Evolutionary conservation across 2,888 invertebrate genomes (phyloP).

Genomic region (Azorinus chamasolen): DNA sequence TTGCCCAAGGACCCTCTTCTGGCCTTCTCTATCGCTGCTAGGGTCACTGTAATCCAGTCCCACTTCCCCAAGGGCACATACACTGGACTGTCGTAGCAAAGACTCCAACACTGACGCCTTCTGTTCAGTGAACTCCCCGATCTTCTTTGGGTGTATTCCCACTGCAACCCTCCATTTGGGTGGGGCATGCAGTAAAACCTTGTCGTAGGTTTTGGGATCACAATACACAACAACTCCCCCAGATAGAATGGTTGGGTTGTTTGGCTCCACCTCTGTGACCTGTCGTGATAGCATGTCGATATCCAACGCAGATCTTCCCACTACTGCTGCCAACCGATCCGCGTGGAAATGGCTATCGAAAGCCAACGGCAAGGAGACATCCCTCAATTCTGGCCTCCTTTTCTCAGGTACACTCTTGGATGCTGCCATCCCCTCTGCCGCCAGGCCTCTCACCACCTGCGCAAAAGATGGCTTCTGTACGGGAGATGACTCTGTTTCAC

Average conservation of each 20-base stretch:
- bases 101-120: neutral
- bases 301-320: neutral
- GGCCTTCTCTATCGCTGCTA: too few species aligned
- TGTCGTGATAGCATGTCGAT: neutral
- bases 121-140: neutral
- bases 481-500: neutral
- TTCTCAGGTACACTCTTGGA: too few species aligned
- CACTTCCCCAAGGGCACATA: too few species aligned
- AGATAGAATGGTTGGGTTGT: neutral
- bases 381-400: too few species aligned
- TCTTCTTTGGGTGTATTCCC: too few species aligned
- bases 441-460: too few species aligned
- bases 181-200: neutral
- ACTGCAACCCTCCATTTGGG: too few species aligned
- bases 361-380: too few species aligned
- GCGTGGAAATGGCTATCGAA: slow-evolving; percentile 14
- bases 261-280: neutral
- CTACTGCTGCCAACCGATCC: neutral
- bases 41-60: too few species aligned
- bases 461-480: too few species aligned
- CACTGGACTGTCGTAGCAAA: too few species aligned
- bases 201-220: slow-evolving; percentile 5
- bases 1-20: too few species aligned
- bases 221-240: slow-evolving; percentile 6
- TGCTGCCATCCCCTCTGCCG: neutral